Evolutionary conservation across 35 echinoderm and acorn worm genomes (phyloP), one percentile per base, ranked within the genome.

Genomic region (Apostichopus japonicus): DNA sequence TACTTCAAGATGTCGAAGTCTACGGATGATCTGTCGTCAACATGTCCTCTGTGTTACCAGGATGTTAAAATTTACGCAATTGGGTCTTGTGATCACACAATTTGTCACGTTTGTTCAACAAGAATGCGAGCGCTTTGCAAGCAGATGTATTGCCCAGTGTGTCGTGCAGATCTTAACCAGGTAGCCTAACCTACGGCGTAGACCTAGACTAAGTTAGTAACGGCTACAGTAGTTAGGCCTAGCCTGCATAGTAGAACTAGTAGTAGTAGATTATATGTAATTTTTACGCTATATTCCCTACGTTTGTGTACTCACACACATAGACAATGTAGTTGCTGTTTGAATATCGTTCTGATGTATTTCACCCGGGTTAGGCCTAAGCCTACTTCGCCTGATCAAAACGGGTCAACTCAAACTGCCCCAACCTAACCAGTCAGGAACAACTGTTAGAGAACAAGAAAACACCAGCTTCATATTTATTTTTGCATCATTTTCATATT

Each of bases 131-230:
- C 94, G 44, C 77, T 98, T 19, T 95, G 96, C 71, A 77, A 93
- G 33, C 96, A 98, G 65, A 94, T 90, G 87, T 95, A 98, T 93
- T 98, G 96, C 94, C 90, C 96, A 14, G 96, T 98, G 1, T 98
- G 96, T 79, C 94, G 96, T 76, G 77, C 91, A 0, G 94, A 98
- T 23, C 90, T 98, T 72, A 80, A 84, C 11, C 94, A 94, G 96
- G 96, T 98, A 96, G 63, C 56, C 54, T 56, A 86, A 11, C 10
- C 55, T 79, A 54, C 24, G 0, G 11, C 77, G 6, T 78, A 78
- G 21, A 17, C 21, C 77, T 78, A 78, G 7, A 8, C 21, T 7
- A 78, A 8, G 77, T 17, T 78, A 78, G 33, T 17, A 44, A 13
- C 7, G 77, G 21, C 77, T 78, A 78, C 33, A 44, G 33, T 44